These are phyloP conservation scores for Drosophila tripunctata DNA, from an alignment of 2,888 invertebrate species.

Conservation along the genomic window DNA sequence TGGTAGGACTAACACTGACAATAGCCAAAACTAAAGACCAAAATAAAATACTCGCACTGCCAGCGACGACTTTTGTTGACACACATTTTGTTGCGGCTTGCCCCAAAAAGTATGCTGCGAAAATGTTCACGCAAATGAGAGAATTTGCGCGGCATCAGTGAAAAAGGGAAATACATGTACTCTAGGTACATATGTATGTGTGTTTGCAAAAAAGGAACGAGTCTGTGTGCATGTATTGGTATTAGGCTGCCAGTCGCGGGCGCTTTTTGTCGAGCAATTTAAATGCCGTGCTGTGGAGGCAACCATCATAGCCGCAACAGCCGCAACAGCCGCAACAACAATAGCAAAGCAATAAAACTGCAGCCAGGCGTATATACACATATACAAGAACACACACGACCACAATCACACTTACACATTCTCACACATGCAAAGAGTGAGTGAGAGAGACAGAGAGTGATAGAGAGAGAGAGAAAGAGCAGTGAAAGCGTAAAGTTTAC, in stretches of 20 bases:
- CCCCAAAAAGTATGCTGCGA: slow-evolving; percentile 66
- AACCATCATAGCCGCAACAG: slow-evolving; percentile 33
- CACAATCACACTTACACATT: slow-evolving; percentile 11
- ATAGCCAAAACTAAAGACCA: slow-evolving; percentile 19
- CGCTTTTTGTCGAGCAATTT: slow-evolving; percentile 72
- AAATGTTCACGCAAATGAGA: slow-evolving; percentile 70
- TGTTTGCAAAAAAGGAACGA: slow-evolving; percentile 11
- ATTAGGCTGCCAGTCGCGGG: slow-evolving; percentile 61
- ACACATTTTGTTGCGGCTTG: slow-evolving; percentile 63
- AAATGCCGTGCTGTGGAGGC: slow-evolving; percentile 57
- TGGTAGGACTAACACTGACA: slow-evolving; percentile 17
- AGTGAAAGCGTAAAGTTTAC: slow-evolving; percentile 75
- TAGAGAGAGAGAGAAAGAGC: background rate
- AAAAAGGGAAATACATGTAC: slow-evolving; percentile 30
- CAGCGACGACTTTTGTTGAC: slow-evolving; percentile 62
- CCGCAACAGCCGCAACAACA: slow-evolving; percentile 47
- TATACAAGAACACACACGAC: slow-evolving; percentile 16
- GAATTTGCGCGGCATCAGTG: slow-evolving; percentile 65
- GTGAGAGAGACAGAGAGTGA: background rate
- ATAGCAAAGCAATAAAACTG: slow-evolving; percentile 51
- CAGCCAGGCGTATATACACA: slow-evolving; percentile 27
- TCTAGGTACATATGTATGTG: slow-evolving; percentile 13
- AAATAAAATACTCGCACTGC: background rate
- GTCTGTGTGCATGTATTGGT: slow-evolving; percentile 34
- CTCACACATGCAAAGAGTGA: slow-evolving; percentile 7